Conservation (phyloP, 2,888 invertebrate genomes). For the Yponomeuta evonymella region DNA sequence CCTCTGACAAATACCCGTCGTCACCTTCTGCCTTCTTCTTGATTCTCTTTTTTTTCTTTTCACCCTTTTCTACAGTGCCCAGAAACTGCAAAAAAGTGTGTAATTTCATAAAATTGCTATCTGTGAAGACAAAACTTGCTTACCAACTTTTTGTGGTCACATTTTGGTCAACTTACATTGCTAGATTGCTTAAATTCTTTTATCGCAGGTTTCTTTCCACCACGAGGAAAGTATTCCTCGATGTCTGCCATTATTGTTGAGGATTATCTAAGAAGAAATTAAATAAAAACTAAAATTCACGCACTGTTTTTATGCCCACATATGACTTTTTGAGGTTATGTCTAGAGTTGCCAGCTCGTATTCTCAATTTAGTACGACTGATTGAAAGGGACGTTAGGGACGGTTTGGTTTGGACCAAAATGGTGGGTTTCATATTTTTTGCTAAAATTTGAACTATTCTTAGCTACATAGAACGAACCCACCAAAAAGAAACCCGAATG, state of each 20-base stretch:
- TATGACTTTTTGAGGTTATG: conserved; percentile 41
- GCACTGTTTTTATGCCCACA: conserved; percentile 22
- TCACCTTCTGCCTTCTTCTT: conserved; percentile 57
- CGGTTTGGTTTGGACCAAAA: no score
- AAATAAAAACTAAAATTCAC: background rate
- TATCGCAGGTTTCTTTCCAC: conserved; percentile 66
- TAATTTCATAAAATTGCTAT: no score
- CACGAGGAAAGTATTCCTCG: conserved; percentile 76
- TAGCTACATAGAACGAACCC: no score
- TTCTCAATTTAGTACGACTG: no score
- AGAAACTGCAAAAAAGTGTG: conserved; percentile 42
- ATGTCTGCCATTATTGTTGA: conserved; percentile 46
- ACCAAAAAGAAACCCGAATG: no score
- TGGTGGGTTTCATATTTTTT: no score
- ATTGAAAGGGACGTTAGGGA: no score
- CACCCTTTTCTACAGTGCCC: conserved; percentile 57
- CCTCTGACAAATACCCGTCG: conserved; percentile 66
- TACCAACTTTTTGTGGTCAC: background rate
- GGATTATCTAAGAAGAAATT: background rate
- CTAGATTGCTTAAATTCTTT: conserved; percentile 62
- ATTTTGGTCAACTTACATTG: conserved; percentile 43
- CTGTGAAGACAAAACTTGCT: no score
- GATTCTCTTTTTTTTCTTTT: conserved; percentile 53
- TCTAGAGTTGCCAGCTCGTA: no score
- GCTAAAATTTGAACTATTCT: no score